phyloP scores from a whole-genome alignment of 2,888 invertebrate species.

The Drosophila kambysellisi region DNA sequence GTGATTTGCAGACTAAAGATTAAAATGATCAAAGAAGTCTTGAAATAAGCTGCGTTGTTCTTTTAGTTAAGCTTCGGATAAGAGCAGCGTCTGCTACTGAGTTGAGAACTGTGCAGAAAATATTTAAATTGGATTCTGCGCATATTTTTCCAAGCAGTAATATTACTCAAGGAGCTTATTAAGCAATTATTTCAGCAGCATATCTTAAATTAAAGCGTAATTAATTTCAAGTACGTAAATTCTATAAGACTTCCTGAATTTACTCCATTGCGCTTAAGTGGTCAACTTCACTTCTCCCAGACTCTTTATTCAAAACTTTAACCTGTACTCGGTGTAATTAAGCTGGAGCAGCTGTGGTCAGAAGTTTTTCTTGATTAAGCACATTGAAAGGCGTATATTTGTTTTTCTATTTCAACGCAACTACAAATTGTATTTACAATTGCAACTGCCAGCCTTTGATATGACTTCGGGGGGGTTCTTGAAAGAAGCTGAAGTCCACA shows the following conservation, averaged over 20 bases:
- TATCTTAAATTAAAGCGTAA: background rate
- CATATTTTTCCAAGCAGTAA: background rate
- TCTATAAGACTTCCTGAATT: background rate
- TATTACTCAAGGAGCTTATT: background rate
- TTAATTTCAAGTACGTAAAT: background rate
- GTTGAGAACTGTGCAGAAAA: background rate
- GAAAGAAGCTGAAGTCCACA: slow-evolving; percentile 6
- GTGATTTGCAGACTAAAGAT: slow-evolving; percentile 10
- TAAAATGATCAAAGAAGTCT: slow-evolving; percentile 7
- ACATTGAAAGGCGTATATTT: slow-evolving; percentile 15
- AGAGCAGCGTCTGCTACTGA: background rate
- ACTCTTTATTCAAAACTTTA: background rate
- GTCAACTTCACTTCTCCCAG: background rate
- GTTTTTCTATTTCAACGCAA: slow-evolving; percentile 9
- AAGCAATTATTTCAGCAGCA: background rate
- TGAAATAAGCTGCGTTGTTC: slow-evolving; percentile 5
- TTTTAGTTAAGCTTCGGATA: background rate
- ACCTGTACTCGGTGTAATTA: slow-evolving; percentile 27
- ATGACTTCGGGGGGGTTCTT: slow-evolving; percentile 23
- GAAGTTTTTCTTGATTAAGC: slow-evolving; percentile 34
- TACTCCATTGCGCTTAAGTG: background rate
- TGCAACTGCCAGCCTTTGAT: slow-evolving; percentile 37
- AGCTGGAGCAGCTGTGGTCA: slow-evolving; percentile 26
- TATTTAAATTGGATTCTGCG: background rate
- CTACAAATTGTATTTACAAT: slow-evolving; percentile 58